Base-by-base conservation (phyloP, 23 tunicate species). In the Halocynthia roretzi region DNA sequence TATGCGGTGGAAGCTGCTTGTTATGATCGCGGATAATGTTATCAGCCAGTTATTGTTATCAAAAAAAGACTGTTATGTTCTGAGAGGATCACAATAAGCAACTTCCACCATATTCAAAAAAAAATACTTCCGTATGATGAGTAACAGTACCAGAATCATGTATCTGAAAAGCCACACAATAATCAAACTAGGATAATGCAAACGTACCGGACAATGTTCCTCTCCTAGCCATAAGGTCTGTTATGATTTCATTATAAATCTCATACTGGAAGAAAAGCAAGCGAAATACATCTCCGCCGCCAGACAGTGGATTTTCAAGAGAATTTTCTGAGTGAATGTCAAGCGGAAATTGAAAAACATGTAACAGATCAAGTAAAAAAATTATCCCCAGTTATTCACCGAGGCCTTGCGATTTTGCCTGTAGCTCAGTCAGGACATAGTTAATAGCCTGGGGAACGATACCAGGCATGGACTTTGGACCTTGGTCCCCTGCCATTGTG, bases 401-500 rank as follows among this genome's bases (percentile, higher is more conserved):
- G 19, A 74, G 2, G 54, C 78, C 78, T 63, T 53, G 54, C 0
- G 78, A 52, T 74, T 74, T 74, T 8, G 19, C 55, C 56, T 74
- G 78, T 12, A 74, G 18, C 56, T 92, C 83, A 8, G 76, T 12
- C 9, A 82, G 75, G 7, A 75, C 83, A 73, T 92, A 92, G 17
- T 62, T 76, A 6, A 92, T 92, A 7, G 98, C 91, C 61, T 92
- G 91, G 10, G 91, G 98, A 56, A 79, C 80, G 21, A 92, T 81
- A 8, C 98, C 98, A 82, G 92, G 98, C 56, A 82, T 83, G 6
- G 80, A 54, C 50, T 85, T 77, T 11, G 82, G 77, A 21, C 68
- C 56, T 74, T 86, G 91, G 79, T 92, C 92, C 6, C 98, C 98
- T 8, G 86, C 86, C 71, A 90, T 76, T 75, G 98, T 86, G 56